A percentile compares a stretch with the other conserved stretches of the same genome.
Conservation (phyloP, 2,113 vertebrate genomes). For the Percina caprodes region DNA sequence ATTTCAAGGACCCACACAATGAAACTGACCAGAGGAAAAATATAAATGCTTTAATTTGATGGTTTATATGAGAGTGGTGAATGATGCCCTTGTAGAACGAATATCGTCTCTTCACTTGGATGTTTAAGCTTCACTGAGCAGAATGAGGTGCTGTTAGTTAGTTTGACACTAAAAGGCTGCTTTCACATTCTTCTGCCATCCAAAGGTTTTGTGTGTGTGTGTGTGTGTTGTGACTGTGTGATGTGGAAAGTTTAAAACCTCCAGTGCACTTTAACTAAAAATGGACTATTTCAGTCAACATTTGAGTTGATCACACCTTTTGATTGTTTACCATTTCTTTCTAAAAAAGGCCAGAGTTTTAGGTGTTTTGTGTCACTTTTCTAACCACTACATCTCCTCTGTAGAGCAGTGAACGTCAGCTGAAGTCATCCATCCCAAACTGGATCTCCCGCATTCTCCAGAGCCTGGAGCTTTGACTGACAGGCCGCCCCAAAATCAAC, state of each 20-base stretch:
- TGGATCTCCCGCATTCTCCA: constrained; percentile 16
- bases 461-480: constrained; percentile 2
- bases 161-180: too few species aligned
- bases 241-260: too few species aligned
- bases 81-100: too few species aligned
- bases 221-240: too few species aligned
- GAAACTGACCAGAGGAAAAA: not conserved
- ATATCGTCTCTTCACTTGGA: too few species aligned
- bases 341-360: too few species aligned
- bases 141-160: not conserved
- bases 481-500: not conserved
- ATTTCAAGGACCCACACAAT: not conserved
- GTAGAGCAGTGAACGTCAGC: not conserved
- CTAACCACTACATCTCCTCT: not conserved
- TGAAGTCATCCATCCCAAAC: not conserved
- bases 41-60: not conserved
- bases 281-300: too few species aligned
- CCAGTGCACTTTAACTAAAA: too few species aligned
- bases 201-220: too few species aligned
- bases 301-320: not conserved
- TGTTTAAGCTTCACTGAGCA: not conserved
- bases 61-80: not conserved
- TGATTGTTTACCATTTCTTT: not conserved
- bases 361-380: too few species aligned
- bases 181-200: too few species aligned